phyloP scores from a whole-genome alignment of 2,888 invertebrate species.

The Epirrita christyi region DNA sequence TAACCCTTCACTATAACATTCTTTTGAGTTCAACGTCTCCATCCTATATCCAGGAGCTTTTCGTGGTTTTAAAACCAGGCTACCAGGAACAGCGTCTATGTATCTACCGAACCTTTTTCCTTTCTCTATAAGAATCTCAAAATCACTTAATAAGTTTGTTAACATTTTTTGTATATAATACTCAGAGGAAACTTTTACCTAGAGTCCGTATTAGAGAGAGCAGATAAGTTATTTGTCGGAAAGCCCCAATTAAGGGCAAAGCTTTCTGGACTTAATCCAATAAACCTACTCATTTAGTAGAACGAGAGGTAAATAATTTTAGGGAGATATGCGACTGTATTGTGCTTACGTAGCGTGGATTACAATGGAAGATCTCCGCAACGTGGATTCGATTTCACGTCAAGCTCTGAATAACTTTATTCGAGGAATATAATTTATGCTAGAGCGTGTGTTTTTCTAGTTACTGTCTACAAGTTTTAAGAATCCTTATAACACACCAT shows the following conservation, averaged over 20 bases:
- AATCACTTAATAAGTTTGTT: conserved; percentile 65
- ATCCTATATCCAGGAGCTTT: too few species aligned
- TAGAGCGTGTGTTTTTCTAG: background rate
- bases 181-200: too few species aligned
- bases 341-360: conserved; percentile 29
- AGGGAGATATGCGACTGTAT: conserved; percentile 50
- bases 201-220: too few species aligned
- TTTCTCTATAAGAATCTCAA: too few species aligned
- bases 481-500: background rate
- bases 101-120: too few species aligned
- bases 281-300: conserved; percentile 83
- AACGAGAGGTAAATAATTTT: conserved; percentile 83
- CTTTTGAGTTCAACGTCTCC: too few species aligned
- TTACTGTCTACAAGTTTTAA: background rate
- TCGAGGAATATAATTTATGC: background rate
- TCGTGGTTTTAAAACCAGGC: too few species aligned
- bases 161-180: too few species aligned
- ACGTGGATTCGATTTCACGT: conserved; percentile 11
- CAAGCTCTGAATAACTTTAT: conserved; percentile 8
- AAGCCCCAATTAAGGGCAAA: conserved; percentile 82
- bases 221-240: conserved; percentile 82
- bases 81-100: too few species aligned
- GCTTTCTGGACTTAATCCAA: conserved; percentile 83
- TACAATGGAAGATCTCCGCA: conserved; percentile 9
- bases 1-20: too few species aligned